Base-by-base conservation (phyloP, 2,113 vertebrate genomes). In the Heterochromis multidens region DNA sequence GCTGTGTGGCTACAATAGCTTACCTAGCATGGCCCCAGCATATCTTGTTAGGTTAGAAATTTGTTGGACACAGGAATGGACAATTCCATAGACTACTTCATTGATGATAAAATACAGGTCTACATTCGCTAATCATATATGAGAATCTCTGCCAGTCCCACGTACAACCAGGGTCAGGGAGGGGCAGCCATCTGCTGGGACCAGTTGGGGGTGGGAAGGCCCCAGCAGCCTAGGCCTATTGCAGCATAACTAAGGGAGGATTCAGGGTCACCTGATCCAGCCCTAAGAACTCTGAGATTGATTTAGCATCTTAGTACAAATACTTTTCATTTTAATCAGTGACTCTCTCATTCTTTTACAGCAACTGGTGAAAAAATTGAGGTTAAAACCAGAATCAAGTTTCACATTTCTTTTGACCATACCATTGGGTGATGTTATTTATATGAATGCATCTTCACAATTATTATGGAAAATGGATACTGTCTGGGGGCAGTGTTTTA, bases 231-330 rank as follows among this genome's bases (percentile, higher is more conserved):
- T n/a, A n/a, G n/a, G n/a, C n/a, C n/a, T n/a, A n/a, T n/a, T n/a
- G n/a, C n/a, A n/a, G n/a, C n/a, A n/a, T n/a, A n/a, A n/a, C n/a
- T n/a, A n/a, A n/a, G n/a, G n/a, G n/a, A n/a, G n/a, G n/a, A n/a
- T n/a, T n/a, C n/a, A n/a, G n/a, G n/a, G n/a, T n/a, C n/a, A n/a
- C n/a, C n/a, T n/a, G n/a, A n/a, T n/a, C n/a, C n/a, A n/a, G n/a
- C n/a, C n/a, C n/a, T n/a, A n/a, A n/a, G 1, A 27, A 8, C 14
- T 40, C 40, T 46, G 23, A 70, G 65, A 70, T 3, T 0, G 14
- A 0, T 0, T 70, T 11, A 27, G 23, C 27, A 40, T 46, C 63
- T 21, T 33, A 70, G 10, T 5, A 46, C 37, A 46, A 70, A 46
- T 46, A 23, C 27, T 70, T 70, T 3, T 4, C 14, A 46, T 14